Conservation (phyloP, 2,888 invertebrate species). For the Dasypogon diadema region DNA sequence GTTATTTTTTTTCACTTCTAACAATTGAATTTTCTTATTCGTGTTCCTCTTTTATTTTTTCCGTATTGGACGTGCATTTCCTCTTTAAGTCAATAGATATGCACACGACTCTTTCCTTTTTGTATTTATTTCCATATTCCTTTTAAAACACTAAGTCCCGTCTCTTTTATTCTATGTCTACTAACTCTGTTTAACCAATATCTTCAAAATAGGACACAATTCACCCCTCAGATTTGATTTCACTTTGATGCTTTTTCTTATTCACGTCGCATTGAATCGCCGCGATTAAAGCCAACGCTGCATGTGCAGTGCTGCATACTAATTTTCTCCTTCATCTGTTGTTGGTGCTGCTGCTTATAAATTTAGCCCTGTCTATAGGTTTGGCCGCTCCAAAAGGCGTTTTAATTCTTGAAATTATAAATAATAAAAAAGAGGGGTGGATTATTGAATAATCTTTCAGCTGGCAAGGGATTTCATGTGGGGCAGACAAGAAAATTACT, state of each 20-base stretch:
- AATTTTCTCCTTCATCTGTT: conserved; percentile 21
- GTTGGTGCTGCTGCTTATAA: conserved; percentile 9
- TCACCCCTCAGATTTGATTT: conserved; percentile 32
- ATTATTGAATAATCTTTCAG: neutral
- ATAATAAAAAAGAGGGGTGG: neutral
- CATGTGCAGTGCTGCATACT: conserved; percentile 32
- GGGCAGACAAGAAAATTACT: no score
- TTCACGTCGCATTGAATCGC: conserved; percentile 41
- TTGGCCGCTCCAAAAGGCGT: neutral
- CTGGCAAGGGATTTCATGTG: no score
- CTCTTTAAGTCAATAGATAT: conserved; percentile 45
- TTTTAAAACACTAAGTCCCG: neutral
- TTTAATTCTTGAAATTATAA: neutral
- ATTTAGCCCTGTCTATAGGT: conserved; percentile 5
- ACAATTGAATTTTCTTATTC: conserved; percentile 32
- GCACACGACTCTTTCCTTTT: conserved; percentile 29
- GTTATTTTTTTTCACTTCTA: neutral
- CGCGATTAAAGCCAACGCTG: conserved; percentile 32
- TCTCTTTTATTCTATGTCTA: neutral
- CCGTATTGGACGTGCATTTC: conserved; percentile 40
- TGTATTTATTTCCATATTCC: conserved; percentile 33
- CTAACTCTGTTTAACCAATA: neutral
- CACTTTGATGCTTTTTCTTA: conserved; percentile 30
- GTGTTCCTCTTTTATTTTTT: neutral
- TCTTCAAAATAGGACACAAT: neutral